Conservation (phyloP, 1,140 invertebrate species). For the Druon quercuslanigerum region DNA sequence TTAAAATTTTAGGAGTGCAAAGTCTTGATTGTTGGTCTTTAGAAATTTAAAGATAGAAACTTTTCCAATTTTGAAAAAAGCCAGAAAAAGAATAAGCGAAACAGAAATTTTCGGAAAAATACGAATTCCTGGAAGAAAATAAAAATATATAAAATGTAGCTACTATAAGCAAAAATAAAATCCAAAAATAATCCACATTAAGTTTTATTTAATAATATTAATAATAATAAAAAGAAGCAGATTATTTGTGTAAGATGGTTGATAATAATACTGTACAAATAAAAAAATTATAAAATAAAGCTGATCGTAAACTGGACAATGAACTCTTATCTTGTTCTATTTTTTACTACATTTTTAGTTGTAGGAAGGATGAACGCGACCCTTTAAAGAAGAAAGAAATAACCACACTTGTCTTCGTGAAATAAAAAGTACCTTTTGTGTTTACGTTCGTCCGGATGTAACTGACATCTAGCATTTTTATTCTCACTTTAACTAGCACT, state of each 20-base stretch:
- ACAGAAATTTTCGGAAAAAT: too few species aligned
- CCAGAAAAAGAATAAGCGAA: too few species aligned
- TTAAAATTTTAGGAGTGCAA: too few species aligned
- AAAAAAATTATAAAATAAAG: conserved; percentile 11
- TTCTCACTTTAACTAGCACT: background rate
- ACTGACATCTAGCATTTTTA: background rate
- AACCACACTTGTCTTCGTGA: conserved; percentile 21
- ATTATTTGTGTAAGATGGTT: background rate
- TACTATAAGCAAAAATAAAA: too few species aligned
- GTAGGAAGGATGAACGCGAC: background rate
- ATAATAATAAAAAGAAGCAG: too few species aligned
- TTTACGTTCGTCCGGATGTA: conserved; percentile 6
- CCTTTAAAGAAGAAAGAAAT: conserved; percentile 19
- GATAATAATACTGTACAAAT: background rate
- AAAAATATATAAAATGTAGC: too few species aligned
- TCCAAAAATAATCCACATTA: too few species aligned
- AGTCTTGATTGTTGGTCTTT: too few species aligned
- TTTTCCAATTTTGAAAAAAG: too few species aligned
- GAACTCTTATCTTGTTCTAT: conserved; percentile 6
- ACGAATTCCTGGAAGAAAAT: too few species aligned
- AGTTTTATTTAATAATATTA: too few species aligned
- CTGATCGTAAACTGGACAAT: conserved; percentile 4
- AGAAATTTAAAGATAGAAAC: too few species aligned
- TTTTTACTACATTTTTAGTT: conserved; percentile 23
- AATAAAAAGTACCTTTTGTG: conserved; percentile 11